Percentiles rank a stretch among this genome's conserved stretches.
These are phyloP conservation scores for Coryphaenoides rupestris DNA, from an alignment of 2,113 vertebrate species.

Conservation along the genomic window DNA sequence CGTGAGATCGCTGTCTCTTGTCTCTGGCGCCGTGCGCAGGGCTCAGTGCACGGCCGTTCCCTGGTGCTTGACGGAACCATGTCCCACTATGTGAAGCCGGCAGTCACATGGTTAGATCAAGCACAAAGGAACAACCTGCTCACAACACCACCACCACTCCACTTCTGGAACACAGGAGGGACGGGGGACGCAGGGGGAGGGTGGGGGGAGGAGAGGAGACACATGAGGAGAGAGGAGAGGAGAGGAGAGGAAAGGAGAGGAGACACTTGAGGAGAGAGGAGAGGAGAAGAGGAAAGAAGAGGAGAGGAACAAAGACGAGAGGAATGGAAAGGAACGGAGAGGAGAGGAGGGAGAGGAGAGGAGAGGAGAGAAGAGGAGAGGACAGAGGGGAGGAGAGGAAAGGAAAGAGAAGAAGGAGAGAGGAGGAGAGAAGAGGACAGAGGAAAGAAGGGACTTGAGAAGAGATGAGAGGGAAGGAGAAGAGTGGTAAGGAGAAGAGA, in stretches of 20 bases:
- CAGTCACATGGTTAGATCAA: conserved; percentile 99
- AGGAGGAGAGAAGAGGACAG: not conserved
- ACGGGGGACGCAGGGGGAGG: conserved; percentile 57
- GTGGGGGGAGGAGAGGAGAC: not conserved
- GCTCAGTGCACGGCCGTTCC: conserved; percentile 94
- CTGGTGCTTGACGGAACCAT: conserved; percentile 99
- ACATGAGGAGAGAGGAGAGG: conserved; percentile 54
- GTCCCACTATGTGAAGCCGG: conserved; percentile 94
- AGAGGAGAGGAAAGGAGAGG: conserved; percentile 7
- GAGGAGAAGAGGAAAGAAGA: conserved; percentile 5
- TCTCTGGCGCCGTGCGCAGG: conserved; percentile 92
- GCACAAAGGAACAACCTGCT: conserved; percentile 99
- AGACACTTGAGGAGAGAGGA: conserved; percentile 59
- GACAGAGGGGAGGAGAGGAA: conserved; percentile 13
- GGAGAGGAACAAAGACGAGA: not conserved
- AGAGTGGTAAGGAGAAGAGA: not conserved
- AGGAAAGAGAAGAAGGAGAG: not conserved
- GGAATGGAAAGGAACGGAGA: not conserved
- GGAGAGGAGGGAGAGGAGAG: conserved; percentile 1
- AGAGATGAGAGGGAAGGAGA: not conserved
- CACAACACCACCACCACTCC: conserved; percentile 93
- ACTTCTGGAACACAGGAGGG: conserved; percentile 85
- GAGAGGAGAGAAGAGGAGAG: conserved; percentile 48
- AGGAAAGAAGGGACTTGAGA: not conserved
- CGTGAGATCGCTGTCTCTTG: conserved; percentile 62